A percentile compares a stretch with the other conserved stretches of the same genome.
Conservation (phyloP, 64 coral and sea anemone species). For the Platygyra sinensis region DNA sequence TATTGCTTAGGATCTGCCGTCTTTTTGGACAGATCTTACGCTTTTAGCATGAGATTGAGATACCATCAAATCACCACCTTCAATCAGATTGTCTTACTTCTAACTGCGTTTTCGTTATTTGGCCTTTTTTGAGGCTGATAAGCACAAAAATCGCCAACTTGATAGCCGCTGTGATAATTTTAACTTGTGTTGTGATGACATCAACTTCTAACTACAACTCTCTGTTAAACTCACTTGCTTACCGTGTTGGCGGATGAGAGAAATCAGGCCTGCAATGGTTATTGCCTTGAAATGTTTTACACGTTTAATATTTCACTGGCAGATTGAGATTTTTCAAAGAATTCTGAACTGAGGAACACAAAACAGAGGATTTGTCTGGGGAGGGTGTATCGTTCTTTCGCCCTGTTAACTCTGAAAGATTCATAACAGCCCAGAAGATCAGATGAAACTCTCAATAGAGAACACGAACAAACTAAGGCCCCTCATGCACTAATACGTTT, state of each 20-base stretch:
- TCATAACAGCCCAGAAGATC: no score
- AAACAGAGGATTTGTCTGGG: no score
- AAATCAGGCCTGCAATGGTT: background rate
- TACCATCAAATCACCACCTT: background rate
- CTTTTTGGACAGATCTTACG: slow-evolving; percentile 18
- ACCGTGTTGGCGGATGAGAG: background rate
- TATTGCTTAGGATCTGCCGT: background rate
- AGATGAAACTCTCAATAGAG: no score
- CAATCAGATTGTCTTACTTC: background rate
- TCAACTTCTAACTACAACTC: background rate
- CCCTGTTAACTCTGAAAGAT: no score
- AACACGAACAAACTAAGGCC: no score
- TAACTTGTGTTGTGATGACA: background rate
- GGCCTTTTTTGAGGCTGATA: background rate
- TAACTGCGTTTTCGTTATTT: background rate
- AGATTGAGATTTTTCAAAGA: no score
- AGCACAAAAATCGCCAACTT: background rate
- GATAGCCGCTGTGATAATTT: background rate
- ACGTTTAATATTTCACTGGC: background rate
- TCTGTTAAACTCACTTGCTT: background rate
- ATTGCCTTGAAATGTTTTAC: background rate
- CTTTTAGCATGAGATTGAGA: background rate
- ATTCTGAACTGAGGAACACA: no score
- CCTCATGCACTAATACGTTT: no score
- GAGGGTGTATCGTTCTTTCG: no score